Evolutionary conservation across 1,140 invertebrate species (phyloP), one percentile per base, ranked within the genome.

Genomic region (Steinernema khuongi): DNA sequence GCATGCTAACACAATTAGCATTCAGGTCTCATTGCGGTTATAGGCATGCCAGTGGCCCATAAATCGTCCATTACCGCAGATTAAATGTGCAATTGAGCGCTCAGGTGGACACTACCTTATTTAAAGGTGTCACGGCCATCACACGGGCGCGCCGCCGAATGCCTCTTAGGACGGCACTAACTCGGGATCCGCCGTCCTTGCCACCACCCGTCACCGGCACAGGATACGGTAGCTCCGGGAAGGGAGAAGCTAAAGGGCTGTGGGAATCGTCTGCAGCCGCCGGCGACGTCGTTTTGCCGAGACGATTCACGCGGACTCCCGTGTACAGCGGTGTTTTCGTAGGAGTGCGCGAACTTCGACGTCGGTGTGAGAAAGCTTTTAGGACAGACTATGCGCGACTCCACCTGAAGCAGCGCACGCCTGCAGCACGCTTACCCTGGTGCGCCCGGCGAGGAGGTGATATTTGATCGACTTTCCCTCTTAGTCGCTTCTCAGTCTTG

Each of bases 1-100:
- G 50, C 50, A 60, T 60, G 50, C 50, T 60, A 60, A 60, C 50
- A 60, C 50, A 60, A 60, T 60, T 60, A 60, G 50, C 50, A 60
- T n/a, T 60, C 50, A 60, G 50, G 50, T 60, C 50, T 60, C 50
- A 60, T 60, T 60, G 50, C 50, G 22, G 50, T 60, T 60, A 60
- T 60, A 17, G 50, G 50, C 50, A 60, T 60, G 50, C 50, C 50
- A 60, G 11, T 60, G 50, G 50, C 50, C 50, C 50, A 60, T 60
- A 60, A 60, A 60, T 60, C 50, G 14, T 60, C 50, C 50, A 60
- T 60, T 60, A 60, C 50, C 50, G 22, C 50, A 60, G 50, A 60
- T 60, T 60, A 60, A 60, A 60, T 60, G 50, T 22, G 50, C 50
- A 26, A 60, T 26, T 60, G 50, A 60, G 50, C 50, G 50, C 50